These are phyloP conservation scores for Aphrocallistes beatrix DNA, from an alignment of 37 sponge, comb jelly and placozoan genomes.

Conservation along the genomic window DNA sequence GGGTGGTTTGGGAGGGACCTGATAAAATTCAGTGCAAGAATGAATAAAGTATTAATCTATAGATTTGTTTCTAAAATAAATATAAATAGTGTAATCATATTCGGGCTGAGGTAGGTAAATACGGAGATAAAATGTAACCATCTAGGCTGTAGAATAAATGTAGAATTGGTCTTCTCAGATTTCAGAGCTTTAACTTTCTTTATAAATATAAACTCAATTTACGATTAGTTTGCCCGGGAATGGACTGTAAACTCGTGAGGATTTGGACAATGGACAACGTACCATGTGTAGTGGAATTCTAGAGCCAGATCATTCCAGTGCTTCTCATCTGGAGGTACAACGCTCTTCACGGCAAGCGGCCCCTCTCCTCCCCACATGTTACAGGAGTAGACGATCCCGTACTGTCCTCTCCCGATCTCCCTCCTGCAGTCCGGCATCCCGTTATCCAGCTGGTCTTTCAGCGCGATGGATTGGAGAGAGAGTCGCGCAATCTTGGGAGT, in stretches of 20 bases:
- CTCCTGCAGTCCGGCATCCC: slow-evolving; percentile 65
- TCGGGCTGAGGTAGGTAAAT: too few relatives aligned
- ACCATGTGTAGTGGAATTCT: slow-evolving; percentile 98
- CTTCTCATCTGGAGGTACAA: slow-evolving; percentile 94
- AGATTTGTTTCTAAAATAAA: too few relatives aligned
- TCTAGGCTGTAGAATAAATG: too few relatives aligned
- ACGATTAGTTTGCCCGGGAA: too few relatives aligned
- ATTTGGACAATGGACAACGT: not conserved
- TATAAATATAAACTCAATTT: too few relatives aligned
- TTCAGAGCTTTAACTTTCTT: too few relatives aligned
- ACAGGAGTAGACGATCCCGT: slow-evolving; percentile 92
- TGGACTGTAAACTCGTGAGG: too few relatives aligned
- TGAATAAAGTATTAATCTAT: too few relatives aligned
- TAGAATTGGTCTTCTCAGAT: too few relatives aligned
- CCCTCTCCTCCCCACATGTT: slow-evolving; percentile 87
- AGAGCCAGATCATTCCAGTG: slow-evolving; percentile 97
- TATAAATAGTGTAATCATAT: too few relatives aligned
- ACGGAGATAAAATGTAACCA: too few relatives aligned
- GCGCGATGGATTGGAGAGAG: slow-evolving; percentile 58
- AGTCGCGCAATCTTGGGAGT: slow-evolving; percentile 77
- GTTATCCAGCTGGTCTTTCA: slow-evolving; percentile 67
- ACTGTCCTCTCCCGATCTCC: slow-evolving; percentile 93
- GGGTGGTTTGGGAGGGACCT: slow-evolving; percentile 84
- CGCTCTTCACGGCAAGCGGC: slow-evolving; percentile 75
- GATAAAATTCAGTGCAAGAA: too few relatives aligned